Evolutionary conservation across 2,888 invertebrate genomes (phyloP).

Genomic region (Spodoptera exigua): DNA sequence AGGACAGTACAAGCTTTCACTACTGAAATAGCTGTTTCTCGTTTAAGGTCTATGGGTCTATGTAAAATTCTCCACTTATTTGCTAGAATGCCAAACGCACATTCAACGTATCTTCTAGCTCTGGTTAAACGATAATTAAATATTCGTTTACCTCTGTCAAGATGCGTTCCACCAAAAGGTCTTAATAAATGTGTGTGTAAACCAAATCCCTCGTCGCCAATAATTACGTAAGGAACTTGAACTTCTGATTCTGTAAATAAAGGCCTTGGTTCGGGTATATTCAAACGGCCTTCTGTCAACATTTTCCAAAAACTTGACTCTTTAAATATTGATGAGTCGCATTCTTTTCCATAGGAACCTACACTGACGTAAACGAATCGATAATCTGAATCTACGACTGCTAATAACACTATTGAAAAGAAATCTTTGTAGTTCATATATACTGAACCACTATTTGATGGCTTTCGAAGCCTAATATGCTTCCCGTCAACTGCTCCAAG

Average conservation of each 20-base stretch:
- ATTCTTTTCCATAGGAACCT: conserved; percentile 55
- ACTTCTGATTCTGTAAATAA: conserved; percentile 40
- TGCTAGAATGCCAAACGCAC: conserved; percentile 45
- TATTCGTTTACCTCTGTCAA: conserved; percentile 37
- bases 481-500: conserved; percentile 50
- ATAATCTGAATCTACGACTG: conserved; percentile 45
- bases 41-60: conserved; percentile 27
- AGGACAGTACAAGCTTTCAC: conserved; percentile 41
- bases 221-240: conserved; percentile 34
- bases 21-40: conserved; percentile 37
- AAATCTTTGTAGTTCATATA: conserved; percentile 51
- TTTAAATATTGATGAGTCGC: conserved; percentile 55
- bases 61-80: conserved; percentile 48
- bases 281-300: conserved; percentile 46
- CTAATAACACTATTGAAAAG: conserved; percentile 54
- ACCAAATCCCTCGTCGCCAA: conserved; percentile 46
- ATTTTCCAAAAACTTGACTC: conserved; percentile 53
- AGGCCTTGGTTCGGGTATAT: conserved; percentile 50
- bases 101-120: conserved; percentile 37
- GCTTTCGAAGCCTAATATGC: conserved; percentile 49
- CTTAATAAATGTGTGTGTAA: conserved; percentile 35
- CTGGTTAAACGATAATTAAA: conserved; percentile 37
- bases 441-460: conserved; percentile 43
- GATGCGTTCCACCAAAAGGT: conserved; percentile 38
- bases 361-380: conserved; percentile 47